Evolutionary conservation across 2,888 invertebrate genomes (phyloP).

Genomic region (Trachelus troglodyta): DNA sequence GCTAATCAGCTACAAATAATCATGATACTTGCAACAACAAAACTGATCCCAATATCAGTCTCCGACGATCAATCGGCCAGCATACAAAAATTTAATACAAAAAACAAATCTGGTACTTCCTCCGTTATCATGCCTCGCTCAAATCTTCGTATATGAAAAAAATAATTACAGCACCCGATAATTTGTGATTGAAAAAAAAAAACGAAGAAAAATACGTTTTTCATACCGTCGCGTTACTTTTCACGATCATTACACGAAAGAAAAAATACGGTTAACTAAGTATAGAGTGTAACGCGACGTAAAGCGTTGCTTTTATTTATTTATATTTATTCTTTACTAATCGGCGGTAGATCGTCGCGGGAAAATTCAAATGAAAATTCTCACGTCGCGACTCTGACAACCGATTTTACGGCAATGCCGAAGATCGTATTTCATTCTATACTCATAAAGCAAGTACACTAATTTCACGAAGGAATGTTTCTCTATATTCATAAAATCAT

Average conservation of each 20-base stretch:
- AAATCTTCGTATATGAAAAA: background rate
- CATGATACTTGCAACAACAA: background rate
- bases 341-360: background rate
- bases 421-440: conserved; percentile 11
- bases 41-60: background rate
- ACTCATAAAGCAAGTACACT: background rate
- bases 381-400: background rate
- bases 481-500: background rate
- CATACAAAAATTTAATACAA: background rate
- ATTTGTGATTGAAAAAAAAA: background rate
- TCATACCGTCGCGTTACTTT: background rate
- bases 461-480: background rate
- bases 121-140: background rate
- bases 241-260: background rate
- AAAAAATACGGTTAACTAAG: background rate
- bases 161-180: background rate
- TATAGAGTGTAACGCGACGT: conserved; percentile 4
- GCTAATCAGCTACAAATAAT: background rate
- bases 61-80: background rate
- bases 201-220: background rate
- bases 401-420: conserved; percentile 2
- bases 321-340: conserved; percentile 20
- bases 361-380: background rate
- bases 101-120: background rate
- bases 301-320: conserved; percentile 21